Evolutionary conservation across 2,797 vertebrate genomes (phyloP).

Genomic region (Eurystomus glaucurus): DNA sequence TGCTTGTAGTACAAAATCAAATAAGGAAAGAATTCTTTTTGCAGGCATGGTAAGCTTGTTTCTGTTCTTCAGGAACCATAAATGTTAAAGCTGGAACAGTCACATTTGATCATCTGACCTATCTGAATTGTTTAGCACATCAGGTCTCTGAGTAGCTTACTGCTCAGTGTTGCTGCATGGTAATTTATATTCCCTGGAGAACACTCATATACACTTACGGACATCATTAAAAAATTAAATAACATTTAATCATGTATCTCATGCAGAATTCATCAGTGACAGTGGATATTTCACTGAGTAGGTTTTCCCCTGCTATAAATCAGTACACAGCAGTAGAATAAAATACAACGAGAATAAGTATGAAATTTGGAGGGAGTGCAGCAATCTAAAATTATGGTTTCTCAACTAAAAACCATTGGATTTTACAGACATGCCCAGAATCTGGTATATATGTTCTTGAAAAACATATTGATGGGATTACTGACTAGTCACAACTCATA

Average conservation of each 20-base stretch:
- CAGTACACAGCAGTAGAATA: not conserved
- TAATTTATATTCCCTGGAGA: slow-evolving; percentile 18
- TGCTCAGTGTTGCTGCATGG: not conserved
- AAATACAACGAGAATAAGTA: not conserved
- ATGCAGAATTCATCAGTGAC: slow-evolving; percentile 30
- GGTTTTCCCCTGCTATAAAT: slow-evolving; percentile 19
- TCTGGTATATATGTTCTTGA: not conserved
- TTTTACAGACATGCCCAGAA: slow-evolving; percentile 21
- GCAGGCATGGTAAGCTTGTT: not conserved
- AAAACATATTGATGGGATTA: slow-evolving; percentile 11
- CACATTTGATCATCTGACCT: not conserved
- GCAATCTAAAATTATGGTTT: slow-evolving; percentile 16
- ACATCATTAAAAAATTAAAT: slow-evolving; percentile 48
- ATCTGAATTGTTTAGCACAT: not conserved
- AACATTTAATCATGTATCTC: slow-evolving; percentile 30
- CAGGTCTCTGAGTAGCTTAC: not conserved
- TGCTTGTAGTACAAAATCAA: slow-evolving; percentile 29
- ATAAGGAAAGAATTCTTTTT: slow-evolving; percentile 12
- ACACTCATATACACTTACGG: not conserved
- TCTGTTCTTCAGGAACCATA: slow-evolving; percentile 18
- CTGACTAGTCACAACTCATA: not conserved
- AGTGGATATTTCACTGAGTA: not conserved
- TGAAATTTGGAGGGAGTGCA: not conserved
- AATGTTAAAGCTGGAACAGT: slow-evolving; percentile 3
- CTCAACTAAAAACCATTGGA: not conserved